Conservation (phyloP, 1,140 invertebrate genomes). For the Drosophila pandora region DNA sequence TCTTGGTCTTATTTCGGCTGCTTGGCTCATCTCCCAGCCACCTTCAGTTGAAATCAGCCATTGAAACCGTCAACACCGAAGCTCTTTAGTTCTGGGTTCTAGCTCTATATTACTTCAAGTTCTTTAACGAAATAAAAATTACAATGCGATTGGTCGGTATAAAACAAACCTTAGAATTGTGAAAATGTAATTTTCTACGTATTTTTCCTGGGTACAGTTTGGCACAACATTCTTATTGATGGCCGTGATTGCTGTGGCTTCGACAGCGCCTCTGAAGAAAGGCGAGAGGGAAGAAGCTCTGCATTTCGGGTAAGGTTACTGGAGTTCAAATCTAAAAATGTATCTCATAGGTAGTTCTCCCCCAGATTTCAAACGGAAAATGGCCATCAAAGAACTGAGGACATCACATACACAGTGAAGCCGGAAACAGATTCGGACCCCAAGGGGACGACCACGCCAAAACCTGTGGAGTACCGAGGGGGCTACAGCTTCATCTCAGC, state of each 20-base stretch:
- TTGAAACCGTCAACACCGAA: constrained; percentile 40
- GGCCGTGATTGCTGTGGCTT: constrained; percentile 25
- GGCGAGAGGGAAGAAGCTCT: constrained; percentile 55
- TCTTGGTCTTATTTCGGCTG: constrained; percentile 67
- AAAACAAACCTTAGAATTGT: background rate
- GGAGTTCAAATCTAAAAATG: background rate
- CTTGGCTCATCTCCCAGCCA: constrained; percentile 58
- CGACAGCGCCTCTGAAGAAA: constrained; percentile 25
- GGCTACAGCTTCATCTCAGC: constrained; percentile 88
- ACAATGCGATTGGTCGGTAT: constrained; percentile 54
- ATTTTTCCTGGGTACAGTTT: constrained; percentile 25
- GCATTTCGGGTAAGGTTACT: constrained; percentile 55
- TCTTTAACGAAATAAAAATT: background rate
- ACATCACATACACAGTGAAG: constrained; percentile 62
- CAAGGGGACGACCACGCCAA: constrained; percentile 30
- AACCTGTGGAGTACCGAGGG: constrained; percentile 84
- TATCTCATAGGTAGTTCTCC: background rate
- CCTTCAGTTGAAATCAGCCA: constrained; percentile 50
- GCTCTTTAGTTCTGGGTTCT: constrained; percentile 3
- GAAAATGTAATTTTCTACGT: background rate
- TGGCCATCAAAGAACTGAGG: constrained; percentile 66
- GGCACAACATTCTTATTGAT: constrained; percentile 18
- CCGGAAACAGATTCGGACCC: constrained; percentile 15
- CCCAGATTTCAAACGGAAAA: constrained; percentile 73
- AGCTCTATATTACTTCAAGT: background rate